phyloP scores from a whole-genome alignment of 2,113 vertebrate genomes.

The Conger conger region DNA sequence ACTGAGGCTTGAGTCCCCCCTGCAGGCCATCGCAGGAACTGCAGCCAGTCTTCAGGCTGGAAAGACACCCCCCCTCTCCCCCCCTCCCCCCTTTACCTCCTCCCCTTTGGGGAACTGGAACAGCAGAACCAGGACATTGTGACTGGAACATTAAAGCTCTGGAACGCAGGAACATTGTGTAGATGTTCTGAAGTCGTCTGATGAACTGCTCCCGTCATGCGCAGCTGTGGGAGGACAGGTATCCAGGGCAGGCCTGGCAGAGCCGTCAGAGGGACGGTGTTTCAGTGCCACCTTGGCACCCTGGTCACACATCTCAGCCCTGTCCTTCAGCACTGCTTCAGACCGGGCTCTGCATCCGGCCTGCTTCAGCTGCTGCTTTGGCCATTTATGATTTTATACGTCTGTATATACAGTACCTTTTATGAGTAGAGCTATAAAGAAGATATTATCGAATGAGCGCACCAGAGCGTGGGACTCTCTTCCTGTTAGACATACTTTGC shows the following conservation, averaged over 20 bases:
- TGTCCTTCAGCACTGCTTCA: not conserved
- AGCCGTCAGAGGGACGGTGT: not conserved
- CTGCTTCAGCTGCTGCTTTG: not conserved
- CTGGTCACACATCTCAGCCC: conserved; percentile 1
- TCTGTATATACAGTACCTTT: not conserved
- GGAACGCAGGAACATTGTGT: not conserved
- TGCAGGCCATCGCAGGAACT: conserved; percentile 9
- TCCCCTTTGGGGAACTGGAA: not conserved
- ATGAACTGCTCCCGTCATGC: not conserved
- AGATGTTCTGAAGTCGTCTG: not conserved
- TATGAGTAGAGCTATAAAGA: not conserved
- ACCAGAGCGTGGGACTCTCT: not conserved
- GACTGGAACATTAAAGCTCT: not conserved
- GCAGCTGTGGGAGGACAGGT: not conserved
- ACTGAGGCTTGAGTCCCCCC: conserved; percentile 40
- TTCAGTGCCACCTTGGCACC: not conserved
- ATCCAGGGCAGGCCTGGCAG: not conserved
- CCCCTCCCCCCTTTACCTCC: not conserved
- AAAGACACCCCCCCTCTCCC: not conserved
- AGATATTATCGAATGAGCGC: not conserved
- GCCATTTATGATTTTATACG: not conserved
- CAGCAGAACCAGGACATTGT: not conserved
- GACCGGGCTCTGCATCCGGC: not conserved
- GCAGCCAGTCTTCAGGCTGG: not conserved
- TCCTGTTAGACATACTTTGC: not conserved